Evolutionary conservation across 2,888 invertebrate genomes (phyloP).

Genomic region (Heliconius sara): DNA sequence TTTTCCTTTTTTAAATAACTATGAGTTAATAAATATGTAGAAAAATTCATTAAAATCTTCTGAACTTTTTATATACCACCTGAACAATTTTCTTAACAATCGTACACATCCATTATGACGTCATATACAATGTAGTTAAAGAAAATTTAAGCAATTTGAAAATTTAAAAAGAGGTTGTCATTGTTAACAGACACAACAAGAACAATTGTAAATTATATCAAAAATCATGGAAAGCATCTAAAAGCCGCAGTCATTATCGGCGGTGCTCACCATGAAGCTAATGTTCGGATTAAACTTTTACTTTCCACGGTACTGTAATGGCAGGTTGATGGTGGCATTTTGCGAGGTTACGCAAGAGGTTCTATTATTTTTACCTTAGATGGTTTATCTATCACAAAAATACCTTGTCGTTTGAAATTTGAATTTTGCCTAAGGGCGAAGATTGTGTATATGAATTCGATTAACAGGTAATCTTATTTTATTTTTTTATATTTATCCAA

Average conservation of each 20-base stretch:
- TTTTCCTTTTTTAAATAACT: too few relatives aligned
- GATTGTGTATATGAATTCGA: neutral
- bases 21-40: too few relatives aligned
- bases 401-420: neutral
- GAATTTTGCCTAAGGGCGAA: neutral
- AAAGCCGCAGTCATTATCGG: constrained; percentile 2
- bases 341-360: constrained; percentile 12
- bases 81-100: too few relatives aligned
- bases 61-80: too few relatives aligned
- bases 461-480: neutral
- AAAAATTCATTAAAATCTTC: neutral
- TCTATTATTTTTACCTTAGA: constrained; percentile 8
- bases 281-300: constrained; percentile 20
- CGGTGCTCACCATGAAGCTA: constrained; percentile 15
- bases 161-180: neutral
- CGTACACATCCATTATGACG: too few relatives aligned
- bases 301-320: constrained; percentile 25
- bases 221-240: constrained; percentile 10
- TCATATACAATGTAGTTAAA: neutral
- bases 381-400: neutral
- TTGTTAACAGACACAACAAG: neutral
- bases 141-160: neutral
- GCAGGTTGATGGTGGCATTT: constrained; percentile 1
- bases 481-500: too few relatives aligned
- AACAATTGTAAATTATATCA: constrained; percentile 8